Evolutionary conservation across 2,888 invertebrate genomes (phyloP).

Genomic region (Ferrisia virgata): DNA sequence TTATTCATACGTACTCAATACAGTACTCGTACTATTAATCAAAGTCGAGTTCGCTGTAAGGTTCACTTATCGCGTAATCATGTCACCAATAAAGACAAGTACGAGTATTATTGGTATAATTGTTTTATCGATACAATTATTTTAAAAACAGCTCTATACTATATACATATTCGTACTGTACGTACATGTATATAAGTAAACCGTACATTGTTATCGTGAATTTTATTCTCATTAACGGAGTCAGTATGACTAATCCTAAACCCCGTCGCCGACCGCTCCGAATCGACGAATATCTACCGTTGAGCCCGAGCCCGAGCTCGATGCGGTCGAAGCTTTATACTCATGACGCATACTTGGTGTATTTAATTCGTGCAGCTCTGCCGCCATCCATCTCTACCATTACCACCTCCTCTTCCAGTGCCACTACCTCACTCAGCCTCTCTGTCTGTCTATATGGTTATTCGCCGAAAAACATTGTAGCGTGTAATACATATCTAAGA

Average conservation of each 20-base stretch:
- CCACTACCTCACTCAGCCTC: too few species aligned
- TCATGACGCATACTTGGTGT: not conserved
- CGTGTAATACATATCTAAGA: too few species aligned
- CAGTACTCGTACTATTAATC: too few species aligned
- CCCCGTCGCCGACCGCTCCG: not conserved
- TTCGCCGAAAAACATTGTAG: not conserved
- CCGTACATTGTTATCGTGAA: not conserved
- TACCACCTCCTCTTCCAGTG: too few species aligned
- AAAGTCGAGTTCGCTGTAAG: too few species aligned
- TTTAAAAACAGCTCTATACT: not conserved
- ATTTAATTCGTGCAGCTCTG: not conserved
- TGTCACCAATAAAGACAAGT: too few species aligned
- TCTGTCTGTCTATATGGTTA: too few species aligned
- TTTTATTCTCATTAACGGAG: not conserved
- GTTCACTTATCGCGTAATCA: too few species aligned
- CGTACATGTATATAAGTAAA: not conserved
- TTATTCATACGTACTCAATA: too few species aligned
- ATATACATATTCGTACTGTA: not conserved
- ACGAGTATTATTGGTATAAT: too few species aligned
- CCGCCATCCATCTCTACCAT: too few species aligned
- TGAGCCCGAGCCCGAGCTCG: too few species aligned
- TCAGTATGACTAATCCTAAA: not conserved
- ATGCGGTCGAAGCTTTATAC: not conserved
- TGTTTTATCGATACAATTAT: not conserved
- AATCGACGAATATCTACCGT: not conserved